Base-by-base conservation (phyloP, 1,140 invertebrate species). In the Cyclargus thomasi region DNA sequence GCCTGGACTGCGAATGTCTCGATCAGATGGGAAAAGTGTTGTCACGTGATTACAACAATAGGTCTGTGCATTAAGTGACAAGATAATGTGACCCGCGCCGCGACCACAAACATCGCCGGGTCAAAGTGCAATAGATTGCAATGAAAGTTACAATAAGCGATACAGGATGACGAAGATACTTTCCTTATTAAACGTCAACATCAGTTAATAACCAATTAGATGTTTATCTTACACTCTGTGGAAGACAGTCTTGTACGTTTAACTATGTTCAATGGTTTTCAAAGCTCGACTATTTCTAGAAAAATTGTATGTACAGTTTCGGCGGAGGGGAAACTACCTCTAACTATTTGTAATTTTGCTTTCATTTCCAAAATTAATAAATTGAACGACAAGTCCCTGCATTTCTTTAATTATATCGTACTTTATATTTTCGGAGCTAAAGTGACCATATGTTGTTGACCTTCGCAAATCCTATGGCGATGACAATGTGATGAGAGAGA, bases 1-100 rank as follows among this genome's bases (percentile, higher is more conserved):
- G 74, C 68, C 68, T 74, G 69, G 76, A 79, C 80, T 74, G 77
- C 77, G 72, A 77, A 77, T 79, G 77, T 70, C 47, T 66, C 62
- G 62, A 17, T 63, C 71, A 64, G 63, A 39, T 76, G 80, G 74
- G 75, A 77, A 79, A 82, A 77, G 75, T 72, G 65, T 53, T 62
- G 72, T 75, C 77, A 77, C 73, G 76, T 81, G 78, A 74, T 69
- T 55, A 70, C 71, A 71, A 83, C 82, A 83, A 83, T 83, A 71
- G 81, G 63, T 70, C 67, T 23, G 65, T 68, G 64, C 53, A 67
- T 70, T 67, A 70, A 63, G 63, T 67, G 23, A 36, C 39, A 47
- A 47, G 23, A 18, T 63, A 53, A 64, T 35, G 35, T 65, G 35
- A 62, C 22, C 66, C 36, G 20, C 47, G 55, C 39, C 6, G 23